Evolutionary conservation across 2,797 vertebrate genomes (phyloP).

Genomic region (Megaceryle alcyon): DNA sequence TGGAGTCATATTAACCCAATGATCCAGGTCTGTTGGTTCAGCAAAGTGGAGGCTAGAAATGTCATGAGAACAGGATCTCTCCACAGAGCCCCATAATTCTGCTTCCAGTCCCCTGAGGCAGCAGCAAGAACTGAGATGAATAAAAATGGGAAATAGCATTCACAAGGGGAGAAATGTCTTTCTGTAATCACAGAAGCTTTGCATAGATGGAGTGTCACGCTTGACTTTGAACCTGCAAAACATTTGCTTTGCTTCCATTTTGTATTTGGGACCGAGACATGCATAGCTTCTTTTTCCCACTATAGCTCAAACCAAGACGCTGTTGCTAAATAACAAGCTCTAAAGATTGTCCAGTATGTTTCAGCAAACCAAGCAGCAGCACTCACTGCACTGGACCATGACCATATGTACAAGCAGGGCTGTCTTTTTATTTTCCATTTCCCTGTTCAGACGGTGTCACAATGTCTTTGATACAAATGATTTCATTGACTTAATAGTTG

Average conservation of each 20-base stretch:
- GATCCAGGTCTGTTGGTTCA: not conserved
- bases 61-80: not conserved
- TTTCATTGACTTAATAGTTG: slow-evolving; percentile 70
- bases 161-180: not conserved
- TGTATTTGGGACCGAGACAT: not conserved
- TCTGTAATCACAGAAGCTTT: not conserved
- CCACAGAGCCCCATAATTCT: not conserved
- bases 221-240: not conserved
- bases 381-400: not conserved
- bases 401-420: not conserved
- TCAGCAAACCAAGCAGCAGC: not conserved
- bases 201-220: not conserved
- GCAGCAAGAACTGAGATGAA: not conserved
- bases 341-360: not conserved
- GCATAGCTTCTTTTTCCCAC: not conserved
- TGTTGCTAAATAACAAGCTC: slow-evolving; percentile 2
- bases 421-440: slow-evolving; percentile 35
- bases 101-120: not conserved
- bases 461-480: slow-evolving; percentile 43
- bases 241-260: not conserved
- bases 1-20: not conserved
- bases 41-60: slow-evolving; percentile 1
- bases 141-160: not conserved
- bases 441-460: slow-evolving; percentile 13
- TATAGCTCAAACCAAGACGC: not conserved